Percentiles rank a stretch among this genome's conserved stretches.
Conservation (phyloP, 2,888 invertebrate species). For the Choreutis nemorana region DNA sequence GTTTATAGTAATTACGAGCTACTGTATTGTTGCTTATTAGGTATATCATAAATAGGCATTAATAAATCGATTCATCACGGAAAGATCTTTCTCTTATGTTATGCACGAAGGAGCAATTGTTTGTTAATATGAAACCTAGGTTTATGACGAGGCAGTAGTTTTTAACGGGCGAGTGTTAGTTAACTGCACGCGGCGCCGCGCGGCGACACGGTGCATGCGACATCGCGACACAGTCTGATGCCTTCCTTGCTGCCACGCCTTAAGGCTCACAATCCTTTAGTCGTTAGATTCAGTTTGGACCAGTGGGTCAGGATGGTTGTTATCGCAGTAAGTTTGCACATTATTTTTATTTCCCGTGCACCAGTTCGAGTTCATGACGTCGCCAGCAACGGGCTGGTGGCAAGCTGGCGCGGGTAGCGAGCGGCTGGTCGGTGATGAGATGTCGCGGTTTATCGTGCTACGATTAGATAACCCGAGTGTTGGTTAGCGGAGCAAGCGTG, state of each 20-base stretch:
- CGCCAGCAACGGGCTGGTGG: conserved; percentile 5
- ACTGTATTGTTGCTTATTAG: too few species aligned
- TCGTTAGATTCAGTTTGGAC: not conserved
- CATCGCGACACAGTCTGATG: conserved; percentile 3
- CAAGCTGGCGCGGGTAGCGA: conserved; percentile 4
- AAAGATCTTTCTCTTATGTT: not conserved
- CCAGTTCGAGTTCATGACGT: conserved; percentile 18
- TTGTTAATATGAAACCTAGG: conserved; percentile 22
- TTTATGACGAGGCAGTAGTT: conserved; percentile 20
- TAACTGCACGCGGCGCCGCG: conserved; percentile 10
- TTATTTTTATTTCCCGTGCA: conserved; percentile 22
- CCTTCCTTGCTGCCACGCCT: conserved; percentile 5
- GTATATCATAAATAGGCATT: too few species aligned
- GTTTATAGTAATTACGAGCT: too few species aligned
- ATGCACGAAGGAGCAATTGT: conserved; percentile 19
- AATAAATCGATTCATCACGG: too few species aligned
- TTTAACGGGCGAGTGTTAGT: conserved; percentile 13
- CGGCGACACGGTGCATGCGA: conserved; percentile 1
- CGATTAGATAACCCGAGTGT: conserved; percentile 55
- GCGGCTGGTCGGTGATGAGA: conserved; percentile 10
- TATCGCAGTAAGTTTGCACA: conserved; percentile 23
- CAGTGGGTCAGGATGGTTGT: conserved; percentile 9
- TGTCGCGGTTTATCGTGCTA: conserved; percentile 29
- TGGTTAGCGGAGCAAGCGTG: conserved; percentile 28
- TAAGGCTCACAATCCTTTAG: conserved; percentile 4